phyloP scores from a whole-genome alignment of 2,113 vertebrate species.

The Elephantulus edwardii region DNA sequence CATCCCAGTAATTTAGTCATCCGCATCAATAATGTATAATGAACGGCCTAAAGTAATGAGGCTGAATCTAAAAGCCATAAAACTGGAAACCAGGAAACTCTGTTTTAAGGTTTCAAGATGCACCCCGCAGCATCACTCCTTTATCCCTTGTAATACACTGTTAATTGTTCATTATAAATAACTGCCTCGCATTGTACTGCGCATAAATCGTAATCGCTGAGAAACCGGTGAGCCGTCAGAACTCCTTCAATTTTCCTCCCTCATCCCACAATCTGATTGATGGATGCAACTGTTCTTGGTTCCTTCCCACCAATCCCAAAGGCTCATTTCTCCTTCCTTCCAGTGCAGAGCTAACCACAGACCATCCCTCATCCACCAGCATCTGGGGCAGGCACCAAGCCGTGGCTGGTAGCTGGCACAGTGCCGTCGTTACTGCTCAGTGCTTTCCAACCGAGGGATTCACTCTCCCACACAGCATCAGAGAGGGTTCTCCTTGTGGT shows the following conservation, averaged over 20 bases:
- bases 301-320: neutral
- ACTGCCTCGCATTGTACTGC: conserved; percentile 4
- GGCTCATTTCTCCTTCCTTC: neutral
- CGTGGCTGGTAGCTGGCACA: no score
- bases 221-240: conserved; percentile 7
- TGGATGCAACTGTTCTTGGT: neutral
- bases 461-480: neutral
- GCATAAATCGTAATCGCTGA: neutral
- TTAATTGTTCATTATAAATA: conserved; percentile 41
- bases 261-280: conserved; percentile 1
- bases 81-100: neutral
- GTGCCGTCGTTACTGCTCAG: no score
- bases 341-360: neutral
- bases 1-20: neutral
- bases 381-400: neutral
- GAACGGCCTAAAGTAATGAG: conserved; percentile 35
- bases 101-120: neutral
- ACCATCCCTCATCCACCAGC: neutral
- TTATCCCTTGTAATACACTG: conserved; percentile 12
- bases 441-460: neutral
- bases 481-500: neutral
- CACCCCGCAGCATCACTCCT: neutral
- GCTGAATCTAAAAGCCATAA: neutral
- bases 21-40: neutral
- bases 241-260: neutral